These are phyloP conservation scores for Andrena fulva DNA, from an alignment of 2,888 invertebrate species.

Conservation along the genomic window DNA sequence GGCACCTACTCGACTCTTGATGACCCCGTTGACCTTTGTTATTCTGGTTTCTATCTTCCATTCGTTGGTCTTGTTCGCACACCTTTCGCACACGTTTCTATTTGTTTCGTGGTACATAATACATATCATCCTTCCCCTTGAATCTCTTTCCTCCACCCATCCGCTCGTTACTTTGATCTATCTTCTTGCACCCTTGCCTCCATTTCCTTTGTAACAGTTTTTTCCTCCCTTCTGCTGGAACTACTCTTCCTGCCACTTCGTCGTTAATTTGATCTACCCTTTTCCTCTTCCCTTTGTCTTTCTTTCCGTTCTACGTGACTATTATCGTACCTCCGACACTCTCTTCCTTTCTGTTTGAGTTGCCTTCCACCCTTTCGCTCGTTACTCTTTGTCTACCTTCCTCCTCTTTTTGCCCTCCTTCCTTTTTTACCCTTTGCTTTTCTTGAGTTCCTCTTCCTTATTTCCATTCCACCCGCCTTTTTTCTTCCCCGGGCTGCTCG, in stretches of 20 bases:
- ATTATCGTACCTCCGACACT: background rate
- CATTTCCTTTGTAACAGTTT: constrained; percentile 14
- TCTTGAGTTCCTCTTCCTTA: background rate
- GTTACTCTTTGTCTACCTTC: background rate
- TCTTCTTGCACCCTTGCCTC: constrained; percentile 26
- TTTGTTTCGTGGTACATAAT: background rate
- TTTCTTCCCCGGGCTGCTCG: background rate
- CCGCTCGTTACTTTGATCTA: constrained; percentile 26
- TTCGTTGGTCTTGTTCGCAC: background rate
- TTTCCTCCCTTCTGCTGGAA: constrained; percentile 6
- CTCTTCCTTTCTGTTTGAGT: background rate
- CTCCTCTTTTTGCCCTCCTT: background rate
- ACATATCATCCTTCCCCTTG: background rate
- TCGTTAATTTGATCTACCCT: constrained; percentile 14
- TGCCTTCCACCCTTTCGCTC: background rate
- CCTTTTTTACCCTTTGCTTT: no score
- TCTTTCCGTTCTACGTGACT: constrained; percentile 11
- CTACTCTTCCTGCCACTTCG: constrained; percentile 9
- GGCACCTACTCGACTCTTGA: no score
- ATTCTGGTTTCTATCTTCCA: no score
- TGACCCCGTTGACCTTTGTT: no score
- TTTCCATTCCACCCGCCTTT: background rate
- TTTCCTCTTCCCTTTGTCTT: constrained; percentile 10
- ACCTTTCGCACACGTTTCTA: background rate
- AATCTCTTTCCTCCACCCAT: background rate